Evolutionary conservation across 1,140 invertebrate species (phyloP).

Genomic region (Plodia interpunctella): DNA sequence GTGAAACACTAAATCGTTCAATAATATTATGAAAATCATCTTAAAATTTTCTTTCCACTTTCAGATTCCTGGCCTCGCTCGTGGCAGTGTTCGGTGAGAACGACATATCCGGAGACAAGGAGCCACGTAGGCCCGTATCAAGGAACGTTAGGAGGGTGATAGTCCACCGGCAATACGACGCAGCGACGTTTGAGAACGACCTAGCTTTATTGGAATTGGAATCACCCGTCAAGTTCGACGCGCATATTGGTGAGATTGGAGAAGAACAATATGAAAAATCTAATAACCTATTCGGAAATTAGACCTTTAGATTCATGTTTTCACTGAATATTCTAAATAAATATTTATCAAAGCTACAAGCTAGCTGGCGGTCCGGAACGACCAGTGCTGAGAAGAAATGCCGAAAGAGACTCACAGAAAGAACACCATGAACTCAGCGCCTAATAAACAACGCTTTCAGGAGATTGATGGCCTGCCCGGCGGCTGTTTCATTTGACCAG

Average conservation of each 20-base stretch:
- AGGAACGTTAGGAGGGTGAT: conserved; percentile 92
- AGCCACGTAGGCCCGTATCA: conserved; percentile 85
- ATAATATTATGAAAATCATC: not conserved
- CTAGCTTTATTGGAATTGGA: conserved; percentile 91
- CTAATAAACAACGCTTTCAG: too few relatives aligned
- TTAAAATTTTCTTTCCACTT: conserved; percentile 19
- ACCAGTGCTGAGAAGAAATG: too few relatives aligned
- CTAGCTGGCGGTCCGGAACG: too few relatives aligned
- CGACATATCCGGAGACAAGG: conserved; percentile 90
- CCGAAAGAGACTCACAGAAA: too few relatives aligned
- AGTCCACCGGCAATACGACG: conserved; percentile 92
- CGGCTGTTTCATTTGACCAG: too few relatives aligned
- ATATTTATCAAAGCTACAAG: too few relatives aligned
- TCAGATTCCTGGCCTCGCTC: conserved; percentile 91
- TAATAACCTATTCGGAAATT: too few relatives aligned
- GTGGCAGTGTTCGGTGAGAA: conserved; percentile 94
- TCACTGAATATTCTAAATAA: too few relatives aligned
- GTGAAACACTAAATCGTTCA: not conserved
- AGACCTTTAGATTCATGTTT: too few relatives aligned
- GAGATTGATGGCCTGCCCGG: too few relatives aligned
- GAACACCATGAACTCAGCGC: too few relatives aligned
- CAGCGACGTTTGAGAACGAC: conserved; percentile 94
- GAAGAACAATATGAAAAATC: too few relatives aligned
- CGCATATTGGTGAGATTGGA: conserved; percentile 85
- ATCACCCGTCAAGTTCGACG: conserved; percentile 88